These are phyloP conservation scores for Thalassoma bifasciatum DNA, from an alignment of 2,113 vertebrate genomes.

Conservation along the genomic window DNA sequence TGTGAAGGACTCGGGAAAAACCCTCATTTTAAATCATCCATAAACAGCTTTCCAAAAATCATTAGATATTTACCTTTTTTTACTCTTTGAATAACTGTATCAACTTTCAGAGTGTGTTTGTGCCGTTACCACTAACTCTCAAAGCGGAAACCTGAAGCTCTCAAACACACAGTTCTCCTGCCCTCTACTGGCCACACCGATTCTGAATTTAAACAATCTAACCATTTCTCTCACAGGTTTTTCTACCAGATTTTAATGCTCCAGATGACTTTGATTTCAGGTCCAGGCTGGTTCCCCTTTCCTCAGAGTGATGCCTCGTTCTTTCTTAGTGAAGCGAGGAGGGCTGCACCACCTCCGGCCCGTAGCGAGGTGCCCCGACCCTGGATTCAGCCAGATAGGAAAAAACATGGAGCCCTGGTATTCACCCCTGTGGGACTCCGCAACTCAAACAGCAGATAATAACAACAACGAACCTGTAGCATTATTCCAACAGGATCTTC, in stretches of 20 bases:
- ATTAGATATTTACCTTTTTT: not conserved
- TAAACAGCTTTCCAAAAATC: no score
- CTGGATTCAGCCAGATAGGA: conserved; percentile 19
- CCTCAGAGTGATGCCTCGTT: conserved; percentile 77
- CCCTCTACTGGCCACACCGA: conserved; percentile 37
- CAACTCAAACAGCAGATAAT: conserved; percentile 5
- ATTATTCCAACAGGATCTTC: conserved; percentile 14
- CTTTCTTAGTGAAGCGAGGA: conserved; percentile 82
- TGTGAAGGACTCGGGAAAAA: no score
- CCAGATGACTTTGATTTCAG: not conserved
- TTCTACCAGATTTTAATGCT: not conserved
- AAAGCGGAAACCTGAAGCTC: not conserved
- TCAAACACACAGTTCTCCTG: conserved; percentile 35
- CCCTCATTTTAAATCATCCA: no score
- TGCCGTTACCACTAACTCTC: not conserved
- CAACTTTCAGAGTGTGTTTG: not conserved
- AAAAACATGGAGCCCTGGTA: conserved; percentile 27
- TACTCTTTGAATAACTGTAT: not conserved
- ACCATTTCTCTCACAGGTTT: no score
- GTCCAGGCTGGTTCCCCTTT: not conserved
- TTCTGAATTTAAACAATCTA: not conserved
- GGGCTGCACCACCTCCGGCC: conserved; percentile 60
- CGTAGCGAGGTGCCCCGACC: conserved; percentile 27
- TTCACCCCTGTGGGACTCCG: conserved; percentile 35
- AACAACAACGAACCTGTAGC: not conserved